These are phyloP conservation scores for Cathartes aura DNA, from an alignment of 2,113 vertebrate genomes.

Conservation along the genomic window DNA sequence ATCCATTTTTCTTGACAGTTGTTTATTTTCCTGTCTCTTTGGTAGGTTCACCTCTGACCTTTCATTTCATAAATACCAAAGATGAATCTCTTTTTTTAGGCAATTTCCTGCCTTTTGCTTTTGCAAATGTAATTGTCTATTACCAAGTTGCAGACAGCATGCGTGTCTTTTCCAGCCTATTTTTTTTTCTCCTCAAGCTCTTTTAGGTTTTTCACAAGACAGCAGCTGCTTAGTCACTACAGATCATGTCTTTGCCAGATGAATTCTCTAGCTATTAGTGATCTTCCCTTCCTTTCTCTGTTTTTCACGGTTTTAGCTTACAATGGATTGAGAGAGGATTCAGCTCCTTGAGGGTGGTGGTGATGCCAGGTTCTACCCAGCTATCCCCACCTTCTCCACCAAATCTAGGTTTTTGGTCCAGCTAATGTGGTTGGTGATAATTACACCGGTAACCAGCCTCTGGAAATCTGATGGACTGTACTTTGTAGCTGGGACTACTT, in stretches of 20 bases:
- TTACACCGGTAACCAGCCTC: neutral
- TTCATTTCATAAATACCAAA: constrained; percentile 30
- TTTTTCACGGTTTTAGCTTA: neutral
- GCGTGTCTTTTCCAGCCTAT: neutral
- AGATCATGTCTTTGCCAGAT: neutral
- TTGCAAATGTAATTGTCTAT: neutral
- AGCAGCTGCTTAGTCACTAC: neutral
- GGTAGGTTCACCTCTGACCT: neutral
- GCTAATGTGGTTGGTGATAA: neutral
- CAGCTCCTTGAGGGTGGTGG: neutral
- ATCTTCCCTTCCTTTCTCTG: neutral
- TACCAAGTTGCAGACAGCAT: neutral
- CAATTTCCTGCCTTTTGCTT: neutral
- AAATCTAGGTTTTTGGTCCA: neutral
- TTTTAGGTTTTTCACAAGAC: neutral
- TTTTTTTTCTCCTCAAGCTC: neutral
- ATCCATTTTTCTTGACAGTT: neutral
- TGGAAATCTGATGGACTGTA: neutral
- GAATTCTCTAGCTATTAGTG: neutral
- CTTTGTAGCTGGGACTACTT: neutral
- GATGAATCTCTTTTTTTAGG: neutral
- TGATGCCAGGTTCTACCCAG: neutral
- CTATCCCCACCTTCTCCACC: neutral
- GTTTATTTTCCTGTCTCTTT: neutral
- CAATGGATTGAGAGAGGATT: neutral